Evolutionary conservation across 2,113 vertebrate species (phyloP), one percentile per base, ranked within the genome.

Genomic region (Sphyrna mokarran): DNA sequence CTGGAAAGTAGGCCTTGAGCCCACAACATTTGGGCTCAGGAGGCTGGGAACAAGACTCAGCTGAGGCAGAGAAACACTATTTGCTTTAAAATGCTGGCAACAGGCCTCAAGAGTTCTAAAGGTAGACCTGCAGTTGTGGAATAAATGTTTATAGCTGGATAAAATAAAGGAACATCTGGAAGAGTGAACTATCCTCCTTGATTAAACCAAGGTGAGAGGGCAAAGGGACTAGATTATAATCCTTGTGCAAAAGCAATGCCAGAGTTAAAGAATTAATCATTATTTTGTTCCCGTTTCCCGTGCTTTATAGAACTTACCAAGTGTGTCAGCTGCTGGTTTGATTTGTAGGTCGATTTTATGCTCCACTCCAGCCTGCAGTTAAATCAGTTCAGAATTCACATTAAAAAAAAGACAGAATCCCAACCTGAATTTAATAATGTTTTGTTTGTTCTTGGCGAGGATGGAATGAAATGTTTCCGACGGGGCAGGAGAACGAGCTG

Each of bases 271-370:
- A 33, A 63, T 37, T 66, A 33, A 90, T 61, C 54, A 90, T 90
- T 63, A n/a, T 16, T 61, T 66, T 3, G n/a, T 1, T 63, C 16
- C 3, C 0, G 13, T 23, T 43, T 22, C 18, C 22, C 23, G 72
- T 93, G 40, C 54, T 16, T 96, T 76, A 96, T 97, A 68, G 66
- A 3, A 20, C 66, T 96, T 98, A 99, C 99, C 98, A 48, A 99
- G 97, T 0, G 98, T 99, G 96, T 98, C 97, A 96, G 98, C 68
- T 29, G 98, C 99, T 63, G 98, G 98, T 96, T 99, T 98, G 96
- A 99, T 96, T 85, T 98, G 97, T 2, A 99, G 97, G 96, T 99
- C 98, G 83, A 99, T 99, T 97, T 99, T 99, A 48, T 98, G 96
- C 6, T 99, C 98, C 20, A 98, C 97, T 90, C 98, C 98, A 66